phyloP scores from a whole-genome alignment of 2,797 vertebrate species.

The Limosa lapponica region DNA sequence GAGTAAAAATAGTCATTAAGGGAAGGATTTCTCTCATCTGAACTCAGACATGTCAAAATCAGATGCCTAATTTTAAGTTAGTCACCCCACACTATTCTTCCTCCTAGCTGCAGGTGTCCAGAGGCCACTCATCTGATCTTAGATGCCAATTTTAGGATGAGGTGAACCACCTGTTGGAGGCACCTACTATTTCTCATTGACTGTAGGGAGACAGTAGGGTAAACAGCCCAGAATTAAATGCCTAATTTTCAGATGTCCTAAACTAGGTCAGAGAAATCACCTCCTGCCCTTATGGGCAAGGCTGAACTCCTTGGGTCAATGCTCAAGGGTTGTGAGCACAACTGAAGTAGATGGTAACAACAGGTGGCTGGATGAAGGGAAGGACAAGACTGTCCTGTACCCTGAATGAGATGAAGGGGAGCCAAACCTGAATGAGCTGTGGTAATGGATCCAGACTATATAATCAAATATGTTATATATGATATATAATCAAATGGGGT shows the following conservation, averaged over 20 bases:
- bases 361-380: not conserved
- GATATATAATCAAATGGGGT: not conserved
- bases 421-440: not conserved
- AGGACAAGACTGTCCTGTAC: not conserved
- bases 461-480: not conserved
- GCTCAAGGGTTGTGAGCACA: not conserved
- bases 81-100: not conserved
- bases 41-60: not conserved
- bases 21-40: not conserved
- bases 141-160: not conserved
- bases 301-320: not conserved
- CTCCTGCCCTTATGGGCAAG: not conserved
- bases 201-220: not conserved
- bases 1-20: not conserved
- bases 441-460: not conserved
- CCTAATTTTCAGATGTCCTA: not conserved
- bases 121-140: not conserved
- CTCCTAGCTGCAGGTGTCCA: not conserved
- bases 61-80: not conserved
- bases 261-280: slow-evolving; percentile 8
- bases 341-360: not conserved
- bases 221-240: slow-evolving; percentile 10
- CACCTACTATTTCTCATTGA: not conserved
- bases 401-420: not conserved
- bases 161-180: not conserved